Evolutionary conservation across 2,888 invertebrate genomes (phyloP).

Genomic region (Papilio gigon): DNA sequence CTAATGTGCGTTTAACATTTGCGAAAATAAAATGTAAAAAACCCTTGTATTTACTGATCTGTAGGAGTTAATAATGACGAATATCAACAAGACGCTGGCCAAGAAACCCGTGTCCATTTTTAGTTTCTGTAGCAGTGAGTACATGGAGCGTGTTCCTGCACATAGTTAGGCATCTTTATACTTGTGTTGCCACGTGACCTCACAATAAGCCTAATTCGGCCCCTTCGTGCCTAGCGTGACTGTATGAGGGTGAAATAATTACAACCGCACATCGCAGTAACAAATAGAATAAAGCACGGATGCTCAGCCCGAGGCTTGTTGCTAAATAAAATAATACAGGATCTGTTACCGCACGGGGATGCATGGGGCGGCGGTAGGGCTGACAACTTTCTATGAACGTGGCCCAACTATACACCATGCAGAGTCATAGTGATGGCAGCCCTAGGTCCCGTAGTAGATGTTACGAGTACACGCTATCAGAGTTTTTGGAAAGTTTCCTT

Average conservation of each 20-base stretch:
- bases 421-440: neutral
- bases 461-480: neutral
- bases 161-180: too few species aligned
- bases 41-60: neutral
- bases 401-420: neutral
- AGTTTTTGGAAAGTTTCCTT: neutral
- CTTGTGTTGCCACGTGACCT: neutral
- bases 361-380: slow-evolving; percentile 35
- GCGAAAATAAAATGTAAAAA: neutral
- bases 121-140: too few species aligned
- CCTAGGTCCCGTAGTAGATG: neutral
- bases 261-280: slow-evolving; percentile 27
- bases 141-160: too few species aligned
- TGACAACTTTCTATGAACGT: slow-evolving; percentile 1
- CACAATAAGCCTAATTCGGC: slow-evolving; percentile 10
- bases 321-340: slow-evolving; percentile 64
- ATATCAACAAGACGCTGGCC: neutral
- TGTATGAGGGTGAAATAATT: slow-evolving; percentile 40
- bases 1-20: neutral
- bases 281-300: slow-evolving; percentile 56
- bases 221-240: slow-evolving; percentile 39
- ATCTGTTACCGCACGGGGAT: slow-evolving; percentile 43
- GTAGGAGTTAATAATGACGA: neutral
- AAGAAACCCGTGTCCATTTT: too few species aligned
- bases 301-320: slow-evolving; percentile 56